Percentiles rank a stretch among this genome's conserved stretches.
Evolutionary conservation across 2,888 invertebrate genomes (phyloP).

Genomic region (Drosophila acutilabella): DNA sequence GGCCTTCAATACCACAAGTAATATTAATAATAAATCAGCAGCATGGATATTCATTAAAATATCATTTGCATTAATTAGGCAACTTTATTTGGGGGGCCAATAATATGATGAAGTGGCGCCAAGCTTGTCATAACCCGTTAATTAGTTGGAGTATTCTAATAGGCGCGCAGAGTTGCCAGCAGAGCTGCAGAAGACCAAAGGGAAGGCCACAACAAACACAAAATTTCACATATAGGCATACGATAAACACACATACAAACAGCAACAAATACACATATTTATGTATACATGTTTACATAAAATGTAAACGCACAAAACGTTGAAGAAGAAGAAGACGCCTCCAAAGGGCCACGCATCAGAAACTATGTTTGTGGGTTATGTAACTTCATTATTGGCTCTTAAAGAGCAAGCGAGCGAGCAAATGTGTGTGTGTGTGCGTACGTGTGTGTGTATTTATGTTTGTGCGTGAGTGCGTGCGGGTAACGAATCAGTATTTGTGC

Average conservation of each 20-base stretch:
- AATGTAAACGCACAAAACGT: slow-evolving; percentile 24
- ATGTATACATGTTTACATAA: slow-evolving; percentile 31
- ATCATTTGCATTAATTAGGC: slow-evolving; percentile 43
- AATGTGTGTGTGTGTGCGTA: neutral
- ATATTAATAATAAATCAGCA: slow-evolving; percentile 35
- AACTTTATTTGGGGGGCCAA: slow-evolving; percentile 19
- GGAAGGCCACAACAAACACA: slow-evolving; percentile 44
- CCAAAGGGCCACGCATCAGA: slow-evolving; percentile 58
- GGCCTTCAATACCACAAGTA: slow-evolving; percentile 10
- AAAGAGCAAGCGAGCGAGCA: slow-evolving; percentile 26
- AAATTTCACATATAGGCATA: slow-evolving; percentile 14
- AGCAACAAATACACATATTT: slow-evolving; percentile 12
- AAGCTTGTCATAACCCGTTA: slow-evolving; percentile 82
- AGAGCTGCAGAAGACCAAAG: slow-evolving; percentile 28
- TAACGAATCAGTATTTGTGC: slow-evolving; percentile 31
- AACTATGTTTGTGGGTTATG: slow-evolving; percentile 42
- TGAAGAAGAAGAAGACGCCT: slow-evolving; percentile 30
- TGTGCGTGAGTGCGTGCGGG: slow-evolving; percentile 16
- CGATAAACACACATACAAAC: neutral
- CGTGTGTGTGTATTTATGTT: neutral
- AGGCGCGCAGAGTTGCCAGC: slow-evolving; percentile 75
- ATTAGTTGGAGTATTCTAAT: slow-evolving; percentile 84
- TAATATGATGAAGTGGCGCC: slow-evolving; percentile 69
- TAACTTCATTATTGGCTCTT: slow-evolving; percentile 57
- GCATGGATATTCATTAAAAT: slow-evolving; percentile 29